Evolutionary conservation across 2,888 invertebrate species (phyloP).

Genomic region (Anagyrus pseudococci): DNA sequence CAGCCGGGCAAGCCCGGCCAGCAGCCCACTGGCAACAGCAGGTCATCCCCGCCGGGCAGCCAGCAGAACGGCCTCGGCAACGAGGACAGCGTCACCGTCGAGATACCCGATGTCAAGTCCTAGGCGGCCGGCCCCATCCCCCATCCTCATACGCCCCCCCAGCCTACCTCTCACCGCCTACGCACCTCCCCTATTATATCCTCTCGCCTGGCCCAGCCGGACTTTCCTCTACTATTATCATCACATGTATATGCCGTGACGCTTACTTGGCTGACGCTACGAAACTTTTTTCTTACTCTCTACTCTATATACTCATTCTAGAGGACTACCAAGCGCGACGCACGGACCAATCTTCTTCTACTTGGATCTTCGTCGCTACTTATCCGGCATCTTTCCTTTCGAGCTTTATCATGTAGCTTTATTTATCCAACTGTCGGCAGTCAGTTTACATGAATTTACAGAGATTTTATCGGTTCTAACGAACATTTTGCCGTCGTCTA

Average conservation of each 20-base stretch:
- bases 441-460: too few relatives aligned
- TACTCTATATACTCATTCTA: background rate
- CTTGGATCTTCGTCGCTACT: too few relatives aligned
- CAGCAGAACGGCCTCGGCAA: constrained; percentile 47
- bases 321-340: too few relatives aligned
- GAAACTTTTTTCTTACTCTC: background rate
- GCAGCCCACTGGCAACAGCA: constrained; percentile 74
- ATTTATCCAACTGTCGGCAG: too few relatives aligned
- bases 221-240: background rate
- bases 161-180: too few relatives aligned
- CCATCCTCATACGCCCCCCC: too few relatives aligned
- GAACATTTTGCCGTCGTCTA: too few relatives aligned
- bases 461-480: too few relatives aligned
- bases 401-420: too few relatives aligned
- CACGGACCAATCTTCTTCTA: too few relatives aligned
- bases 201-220: background rate
- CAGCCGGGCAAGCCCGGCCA: too few relatives aligned
- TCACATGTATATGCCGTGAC: background rate
- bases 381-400: too few relatives aligned
- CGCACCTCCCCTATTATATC: background rate
- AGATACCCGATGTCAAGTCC: constrained; percentile 74
- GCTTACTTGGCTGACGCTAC: background rate
- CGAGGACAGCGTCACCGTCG: constrained; percentile 74
- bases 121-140: constrained; percentile 47
- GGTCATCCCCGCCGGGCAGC: constrained; percentile 56